Conservation (phyloP, 2,888 invertebrate species). For the Latrodectus elegans region DNA sequence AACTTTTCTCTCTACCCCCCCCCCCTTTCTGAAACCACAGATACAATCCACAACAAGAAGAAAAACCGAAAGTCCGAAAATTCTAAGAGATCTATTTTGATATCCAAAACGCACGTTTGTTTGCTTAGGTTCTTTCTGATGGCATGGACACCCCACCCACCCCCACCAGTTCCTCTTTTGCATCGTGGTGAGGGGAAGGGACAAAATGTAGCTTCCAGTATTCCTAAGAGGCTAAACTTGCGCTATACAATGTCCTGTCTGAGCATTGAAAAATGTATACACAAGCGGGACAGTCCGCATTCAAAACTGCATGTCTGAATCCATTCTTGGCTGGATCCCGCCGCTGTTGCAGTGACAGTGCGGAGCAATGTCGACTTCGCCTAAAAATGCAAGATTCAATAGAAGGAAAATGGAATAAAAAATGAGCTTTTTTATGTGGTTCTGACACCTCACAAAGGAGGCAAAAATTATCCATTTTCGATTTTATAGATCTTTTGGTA, state of each 20-base stretch:
- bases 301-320: constrained; percentile 39
- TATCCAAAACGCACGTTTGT: constrained; percentile 56
- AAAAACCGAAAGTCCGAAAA: constrained; percentile 30
- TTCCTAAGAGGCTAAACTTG: constrained; percentile 50
- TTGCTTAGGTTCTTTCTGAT: constrained; percentile 47
- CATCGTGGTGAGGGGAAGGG: constrained; percentile 25
- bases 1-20: constrained; percentile 1
- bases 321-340: constrained; percentile 36
- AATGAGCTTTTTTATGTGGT: constrained; percentile 67
- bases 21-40: not conserved
- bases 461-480: constrained; percentile 68
- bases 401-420: constrained; percentile 67
- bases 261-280: constrained; percentile 45
- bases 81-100: constrained; percentile 53
- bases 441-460: constrained; percentile 64
- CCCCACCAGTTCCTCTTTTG: constrained; percentile 14
- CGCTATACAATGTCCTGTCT: constrained; percentile 22
- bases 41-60: constrained; percentile 19
- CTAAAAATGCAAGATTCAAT: constrained; percentile 57
- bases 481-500: constrained; percentile 37
- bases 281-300: not conserved
- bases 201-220: not conserved
- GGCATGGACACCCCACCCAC: not conserved
- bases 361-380: constrained; percentile 43
- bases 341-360: constrained; percentile 48